These are phyloP conservation scores for Atrichornis clamosus DNA, from an alignment of 2,113 vertebrate genomes.

Conservation along the genomic window DNA sequence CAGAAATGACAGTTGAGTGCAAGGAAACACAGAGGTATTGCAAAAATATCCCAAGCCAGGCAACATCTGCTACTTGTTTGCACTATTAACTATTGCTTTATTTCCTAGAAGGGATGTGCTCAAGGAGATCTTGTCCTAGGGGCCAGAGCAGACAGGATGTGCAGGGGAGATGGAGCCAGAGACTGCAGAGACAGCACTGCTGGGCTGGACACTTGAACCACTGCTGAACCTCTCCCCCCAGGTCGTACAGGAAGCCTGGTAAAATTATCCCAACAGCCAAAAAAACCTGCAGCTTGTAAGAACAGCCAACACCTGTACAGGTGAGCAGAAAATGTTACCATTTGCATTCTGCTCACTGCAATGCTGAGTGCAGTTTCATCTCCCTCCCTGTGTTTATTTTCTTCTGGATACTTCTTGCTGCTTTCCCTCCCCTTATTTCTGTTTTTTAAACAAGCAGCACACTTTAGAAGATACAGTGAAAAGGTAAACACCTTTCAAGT, in stretches of 20 bases:
- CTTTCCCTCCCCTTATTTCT: background rate
- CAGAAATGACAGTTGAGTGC: background rate
- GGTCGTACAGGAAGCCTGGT: background rate
- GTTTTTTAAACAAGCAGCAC: background rate
- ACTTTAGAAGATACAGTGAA: background rate
- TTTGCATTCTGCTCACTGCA: background rate
- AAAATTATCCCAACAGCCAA: fast-evolving
- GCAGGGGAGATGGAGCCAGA: background rate
- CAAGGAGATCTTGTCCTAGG: background rate
- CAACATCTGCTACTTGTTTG: background rate
- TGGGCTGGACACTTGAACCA: background rate
- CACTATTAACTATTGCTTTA: background rate
- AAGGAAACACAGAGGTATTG: background rate
- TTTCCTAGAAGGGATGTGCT: background rate
- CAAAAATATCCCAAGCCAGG: background rate
- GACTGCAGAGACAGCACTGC: background rate
- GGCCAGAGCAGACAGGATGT: background rate
- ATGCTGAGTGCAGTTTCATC: background rate
- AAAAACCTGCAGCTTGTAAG: background rate
- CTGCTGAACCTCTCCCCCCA: background rate
- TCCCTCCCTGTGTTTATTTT: background rate
- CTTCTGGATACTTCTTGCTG: background rate
- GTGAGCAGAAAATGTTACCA: background rate
- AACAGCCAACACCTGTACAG: background rate
- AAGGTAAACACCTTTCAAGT: background rate